A percentile compares a stretch with the other conserved stretches of the same genome.
Evolutionary conservation across 2,113 vertebrate species (phyloP).

Genomic region (Mus pahari): DNA sequence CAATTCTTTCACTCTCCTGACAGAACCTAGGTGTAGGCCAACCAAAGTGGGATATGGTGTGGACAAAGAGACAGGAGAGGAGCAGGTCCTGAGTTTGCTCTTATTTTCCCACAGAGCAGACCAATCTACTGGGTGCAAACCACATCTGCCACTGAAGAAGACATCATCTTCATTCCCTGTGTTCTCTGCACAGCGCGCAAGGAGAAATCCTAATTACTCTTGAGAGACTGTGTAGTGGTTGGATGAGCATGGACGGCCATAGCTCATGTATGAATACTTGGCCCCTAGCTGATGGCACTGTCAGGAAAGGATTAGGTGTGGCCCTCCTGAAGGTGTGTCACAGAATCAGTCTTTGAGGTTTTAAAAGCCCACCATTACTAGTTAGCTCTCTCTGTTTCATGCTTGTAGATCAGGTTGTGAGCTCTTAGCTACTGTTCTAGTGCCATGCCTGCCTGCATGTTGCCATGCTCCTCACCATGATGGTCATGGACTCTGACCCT

Average conservation of each 20-base stretch:
- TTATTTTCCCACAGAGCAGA: rapidly evolving
- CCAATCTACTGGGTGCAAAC: neutral
- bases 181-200: neutral
- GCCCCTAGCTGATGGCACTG: too few relatives aligned
- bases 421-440: neutral
- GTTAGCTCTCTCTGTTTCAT: neutral
- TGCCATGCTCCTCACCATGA: too few relatives aligned
- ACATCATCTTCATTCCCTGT: rapidly evolving
- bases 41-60: rapidly evolving
- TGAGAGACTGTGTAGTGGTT: neutral
- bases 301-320: neutral
- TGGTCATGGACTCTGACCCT: neutral
- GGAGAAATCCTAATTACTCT: neutral
- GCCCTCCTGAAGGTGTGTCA: neutral
- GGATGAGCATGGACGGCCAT: neutral
- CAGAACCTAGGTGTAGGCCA: neutral
- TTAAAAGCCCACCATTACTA: neutral
- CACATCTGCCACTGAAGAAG: rapidly evolving
- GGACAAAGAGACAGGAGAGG: neutral
- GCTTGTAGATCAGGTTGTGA: neutral
- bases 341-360: neutral
- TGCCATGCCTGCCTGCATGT: neutral
- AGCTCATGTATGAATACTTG: neutral
- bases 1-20: neutral
- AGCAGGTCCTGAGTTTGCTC: neutral